Percentiles rank a stretch among this genome's conserved stretches.
phyloP scores from a whole-genome alignment of 2,888 invertebrate genomes.

The Drosophila dives region DNA sequence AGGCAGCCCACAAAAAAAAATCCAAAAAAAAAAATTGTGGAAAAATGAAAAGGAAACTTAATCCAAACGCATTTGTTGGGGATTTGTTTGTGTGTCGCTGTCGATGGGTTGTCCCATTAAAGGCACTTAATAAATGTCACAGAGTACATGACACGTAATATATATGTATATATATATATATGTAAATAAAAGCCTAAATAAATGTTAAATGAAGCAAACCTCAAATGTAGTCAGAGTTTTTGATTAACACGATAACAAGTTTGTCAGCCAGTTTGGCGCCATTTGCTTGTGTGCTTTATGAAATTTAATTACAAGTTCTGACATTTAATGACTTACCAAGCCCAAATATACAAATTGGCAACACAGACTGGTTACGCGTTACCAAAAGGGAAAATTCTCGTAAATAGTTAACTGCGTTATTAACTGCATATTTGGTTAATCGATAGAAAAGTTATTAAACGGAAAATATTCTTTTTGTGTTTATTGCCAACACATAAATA shows the following conservation, averaged over 20 bases:
- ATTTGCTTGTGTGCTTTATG: conserved; percentile 26
- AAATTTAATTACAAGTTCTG: conserved; percentile 69
- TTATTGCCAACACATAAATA: background rate
- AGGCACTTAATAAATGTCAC: conserved; percentile 23
- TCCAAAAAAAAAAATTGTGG: no score
- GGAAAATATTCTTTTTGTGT: background rate
- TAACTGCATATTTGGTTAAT: conserved; percentile 2
- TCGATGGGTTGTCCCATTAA: conserved; percentile 36
- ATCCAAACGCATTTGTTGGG: conserved; percentile 37
- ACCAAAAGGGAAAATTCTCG: conserved; percentile 31
- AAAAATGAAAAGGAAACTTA: conserved; percentile 9
- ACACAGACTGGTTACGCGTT: conserved; percentile 5
- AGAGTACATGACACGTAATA: conserved; percentile 5
- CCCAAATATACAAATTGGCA: conserved; percentile 41
- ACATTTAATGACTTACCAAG: conserved; percentile 51
- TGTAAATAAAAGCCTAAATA: background rate
- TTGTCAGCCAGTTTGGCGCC: conserved; percentile 29
- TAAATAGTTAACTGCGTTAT: conserved; percentile 9
- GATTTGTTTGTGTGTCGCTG: conserved; percentile 39
- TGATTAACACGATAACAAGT: conserved; percentile 41
- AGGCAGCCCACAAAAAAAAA: conserved; percentile 39
- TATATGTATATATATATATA: conserved; percentile 6
- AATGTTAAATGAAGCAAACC: conserved; percentile 31
- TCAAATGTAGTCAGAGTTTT: conserved; percentile 44
- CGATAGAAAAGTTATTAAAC: conserved; percentile 10